These are phyloP conservation scores for Phalacrocorax carbo DNA, from an alignment of 2,113 vertebrate genomes.

Conservation along the genomic window DNA sequence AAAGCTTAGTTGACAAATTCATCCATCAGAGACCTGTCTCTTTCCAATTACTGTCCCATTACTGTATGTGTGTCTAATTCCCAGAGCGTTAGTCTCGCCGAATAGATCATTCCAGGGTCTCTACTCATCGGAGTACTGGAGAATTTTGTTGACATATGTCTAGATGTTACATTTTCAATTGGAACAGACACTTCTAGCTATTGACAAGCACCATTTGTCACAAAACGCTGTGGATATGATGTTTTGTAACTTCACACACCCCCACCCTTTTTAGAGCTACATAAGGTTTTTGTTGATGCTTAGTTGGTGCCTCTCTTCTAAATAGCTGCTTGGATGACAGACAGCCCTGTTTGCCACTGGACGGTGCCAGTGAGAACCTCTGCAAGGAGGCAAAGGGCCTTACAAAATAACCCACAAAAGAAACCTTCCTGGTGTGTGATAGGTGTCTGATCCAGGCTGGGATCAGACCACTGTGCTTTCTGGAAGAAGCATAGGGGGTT, in stretches of 20 bases:
- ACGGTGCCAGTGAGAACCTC: conserved; percentile 37
- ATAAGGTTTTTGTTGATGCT: neutral
- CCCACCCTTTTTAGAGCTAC: neutral
- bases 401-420: neutral
- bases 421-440: neutral
- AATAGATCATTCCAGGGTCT: neutral
- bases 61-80: neutral
- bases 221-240: neutral
- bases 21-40: neutral
- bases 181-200: neutral
- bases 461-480: neutral
- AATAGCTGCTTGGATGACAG: neutral
- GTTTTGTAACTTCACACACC: neutral
- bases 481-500: neutral
- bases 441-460: neutral
- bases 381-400: neutral
- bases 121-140: neutral
- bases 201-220: neutral
- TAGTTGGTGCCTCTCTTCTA: neutral
- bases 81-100: neutral
- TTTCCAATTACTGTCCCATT: neutral
- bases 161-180: neutral
- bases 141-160: neutral
- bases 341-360: neutral
- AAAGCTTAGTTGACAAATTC: conserved; percentile 11